Percentiles rank a stretch among this genome's conserved stretches.
Evolutionary conservation across 2,888 invertebrate genomes (phyloP).

Genomic region (Drosophila antonietae): DNA sequence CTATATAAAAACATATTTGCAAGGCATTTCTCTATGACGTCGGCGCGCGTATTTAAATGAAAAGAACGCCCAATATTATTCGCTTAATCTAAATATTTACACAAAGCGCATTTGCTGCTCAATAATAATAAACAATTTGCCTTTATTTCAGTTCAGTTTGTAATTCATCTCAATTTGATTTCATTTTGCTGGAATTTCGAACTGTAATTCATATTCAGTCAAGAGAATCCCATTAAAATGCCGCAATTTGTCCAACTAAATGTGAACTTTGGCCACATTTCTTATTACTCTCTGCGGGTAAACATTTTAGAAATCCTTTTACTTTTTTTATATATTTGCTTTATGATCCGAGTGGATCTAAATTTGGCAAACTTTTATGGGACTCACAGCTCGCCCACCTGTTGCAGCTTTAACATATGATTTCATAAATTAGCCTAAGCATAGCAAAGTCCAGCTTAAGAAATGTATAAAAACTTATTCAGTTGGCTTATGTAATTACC

Average conservation of each 20-base stretch:
- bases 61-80: constrained; percentile 37
- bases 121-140: constrained; percentile 58
- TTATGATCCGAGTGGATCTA: constrained; percentile 56
- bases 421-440: neutral
- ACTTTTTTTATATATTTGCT: constrained; percentile 58
- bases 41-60: constrained; percentile 32
- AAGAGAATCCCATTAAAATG: constrained; percentile 13
- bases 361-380: constrained; percentile 47
- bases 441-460: constrained; percentile 9
- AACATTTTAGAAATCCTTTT: constrained; percentile 66
- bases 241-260: neutral
- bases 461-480: neutral
- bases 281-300: constrained; percentile 31
- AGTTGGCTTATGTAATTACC: neutral
- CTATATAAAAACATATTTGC: constrained; percentile 1
- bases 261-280: constrained; percentile 18
- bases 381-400: constrained; percentile 37
- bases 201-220: constrained; percentile 25
- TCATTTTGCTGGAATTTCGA: neutral
- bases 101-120: constrained; percentile 22
- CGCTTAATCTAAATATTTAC: constrained; percentile 65
- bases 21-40: constrained; percentile 50
- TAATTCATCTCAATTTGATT: constrained; percentile 38
- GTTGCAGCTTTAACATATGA: constrained; percentile 18
- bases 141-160: constrained; percentile 31